phyloP scores from a whole-genome alignment of 2,888 invertebrate species.

The Biston stratarius region DNA sequence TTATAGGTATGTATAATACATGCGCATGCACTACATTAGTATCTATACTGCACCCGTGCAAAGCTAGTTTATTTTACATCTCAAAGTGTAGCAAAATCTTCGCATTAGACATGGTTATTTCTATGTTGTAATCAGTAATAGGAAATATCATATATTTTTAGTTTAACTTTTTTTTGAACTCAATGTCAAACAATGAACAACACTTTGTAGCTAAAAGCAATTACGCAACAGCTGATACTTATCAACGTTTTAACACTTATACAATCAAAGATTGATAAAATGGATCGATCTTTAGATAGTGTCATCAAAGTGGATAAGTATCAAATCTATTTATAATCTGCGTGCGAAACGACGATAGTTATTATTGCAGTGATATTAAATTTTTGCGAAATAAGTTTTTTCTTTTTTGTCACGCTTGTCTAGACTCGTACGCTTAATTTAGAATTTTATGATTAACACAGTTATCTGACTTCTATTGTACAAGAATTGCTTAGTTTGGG shows the following conservation, averaged over 20 bases:
- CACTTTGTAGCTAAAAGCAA: constrained; percentile 1
- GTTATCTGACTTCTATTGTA: no score
- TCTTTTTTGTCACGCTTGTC: no score
- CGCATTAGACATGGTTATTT: no score
- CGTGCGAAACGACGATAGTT: not conserved
- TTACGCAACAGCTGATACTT: constrained; percentile 9
- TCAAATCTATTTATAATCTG: constrained; percentile 3
- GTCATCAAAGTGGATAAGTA: constrained; percentile 9
- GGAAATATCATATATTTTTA: not conserved
- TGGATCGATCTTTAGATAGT: constrained; percentile 26
- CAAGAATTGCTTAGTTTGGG: no score
- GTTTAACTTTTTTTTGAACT: not conserved
- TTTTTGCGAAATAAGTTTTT: not conserved
- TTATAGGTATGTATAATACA: no score
- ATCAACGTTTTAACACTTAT: constrained; percentile 2
- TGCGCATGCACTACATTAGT: no score
- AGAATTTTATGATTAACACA: no score
- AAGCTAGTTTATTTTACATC: no score
- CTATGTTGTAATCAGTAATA: not conserved
- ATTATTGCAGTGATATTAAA: not conserved
- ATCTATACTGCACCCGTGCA: no score
- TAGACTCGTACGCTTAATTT: no score
- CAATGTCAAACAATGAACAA: not conserved
- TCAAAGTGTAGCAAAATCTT: no score
- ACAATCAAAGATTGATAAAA: constrained; percentile 7